Evolutionary conservation across 2,888 invertebrate genomes (phyloP).

Genomic region (Nomada flava): DNA sequence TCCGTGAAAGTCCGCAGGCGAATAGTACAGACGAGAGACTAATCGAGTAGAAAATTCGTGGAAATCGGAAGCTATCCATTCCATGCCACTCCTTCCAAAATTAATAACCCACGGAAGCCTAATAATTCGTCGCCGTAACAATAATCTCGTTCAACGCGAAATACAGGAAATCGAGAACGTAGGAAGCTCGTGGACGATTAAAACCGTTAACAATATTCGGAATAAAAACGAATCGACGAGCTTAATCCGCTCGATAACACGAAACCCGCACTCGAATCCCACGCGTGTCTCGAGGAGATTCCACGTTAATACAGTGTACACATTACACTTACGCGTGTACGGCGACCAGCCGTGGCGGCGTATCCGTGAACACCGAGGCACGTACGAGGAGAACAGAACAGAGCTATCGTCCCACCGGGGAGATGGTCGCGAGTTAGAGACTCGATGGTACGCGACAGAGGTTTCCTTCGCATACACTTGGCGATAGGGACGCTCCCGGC

Average conservation of each 20-base stretch:
- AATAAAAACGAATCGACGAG: background rate
- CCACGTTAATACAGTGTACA: background rate
- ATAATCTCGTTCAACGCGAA: too few relatives aligned
- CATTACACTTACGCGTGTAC: too few relatives aligned
- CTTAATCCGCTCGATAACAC: background rate
- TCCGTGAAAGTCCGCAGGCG: too few relatives aligned
- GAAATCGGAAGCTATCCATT: too few relatives aligned
- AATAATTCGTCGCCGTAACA: too few relatives aligned
- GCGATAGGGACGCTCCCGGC: conserved; percentile 56
- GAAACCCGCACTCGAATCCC: conserved; percentile 16
- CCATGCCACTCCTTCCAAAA: too few relatives aligned
- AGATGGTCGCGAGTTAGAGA: conserved; percentile 47
- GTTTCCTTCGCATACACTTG: conserved; percentile 57
- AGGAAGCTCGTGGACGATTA: too few relatives aligned
- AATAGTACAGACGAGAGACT: too few relatives aligned
- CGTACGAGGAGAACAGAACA: conserved; percentile 28
- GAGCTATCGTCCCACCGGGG: conserved; percentile 41
- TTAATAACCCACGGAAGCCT: fast-evolving
- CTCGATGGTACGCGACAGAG: conserved; percentile 48
- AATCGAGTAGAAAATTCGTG: too few relatives aligned
- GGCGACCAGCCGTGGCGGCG: background rate
- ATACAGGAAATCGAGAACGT: too few relatives aligned
- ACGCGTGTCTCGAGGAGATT: conserved; percentile 14
- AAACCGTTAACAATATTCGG: background rate
- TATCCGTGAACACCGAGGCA: background rate